Base-by-base conservation (phyloP, 2,888 invertebrate genomes). In the Geophilus truncorum region DNA sequence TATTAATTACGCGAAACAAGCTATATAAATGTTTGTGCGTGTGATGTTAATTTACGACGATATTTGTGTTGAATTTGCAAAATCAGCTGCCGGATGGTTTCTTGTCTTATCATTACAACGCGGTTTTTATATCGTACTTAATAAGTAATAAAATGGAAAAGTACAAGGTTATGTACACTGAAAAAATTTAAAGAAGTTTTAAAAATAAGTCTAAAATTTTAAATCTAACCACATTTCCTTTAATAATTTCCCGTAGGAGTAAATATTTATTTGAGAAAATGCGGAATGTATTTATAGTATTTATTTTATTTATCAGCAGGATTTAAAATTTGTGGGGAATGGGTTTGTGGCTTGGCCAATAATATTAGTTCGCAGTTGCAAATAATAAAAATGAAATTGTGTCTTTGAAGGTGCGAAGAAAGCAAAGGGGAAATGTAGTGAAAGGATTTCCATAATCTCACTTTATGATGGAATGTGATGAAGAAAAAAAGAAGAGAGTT, bases 311-410 rank as follows among this genome's bases (percentile, higher is more conserved):
- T 1, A n/a, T 51, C 18, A 10, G 12, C 25, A 70, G 70, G 28
- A 28, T 70, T 28, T 70, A 28, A 51, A 51, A 51, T 51, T 51
- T 51, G 51, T 18, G 51, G 51, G 18, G 9, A 51, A 40, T 40
- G 40, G 5, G 40, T 12, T 40, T 40, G n/a, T 32, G 32, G 4
- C 9, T 32, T 9, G 32, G 9, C 45, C 45, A 45, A 45, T 45
- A 45, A 45, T 18, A 45, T 45, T 45, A 45, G 9, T 32, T 32
- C 32, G 32, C 6, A 45, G 4, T 4, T 7, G 25, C 51, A 28
- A 70, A 70, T 70, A 70, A 70, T 70, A 70, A 70, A 70, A 70
- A 70, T 70, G 70, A 25, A 70, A 70, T 70, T 70, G 70, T 25
- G 15, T 18, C 51, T 51, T 51, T n/a, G 51, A 12, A 57, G 57